phyloP scores from a whole-genome alignment of 2,888 invertebrate species.

The Volucella bombylans region DNA sequence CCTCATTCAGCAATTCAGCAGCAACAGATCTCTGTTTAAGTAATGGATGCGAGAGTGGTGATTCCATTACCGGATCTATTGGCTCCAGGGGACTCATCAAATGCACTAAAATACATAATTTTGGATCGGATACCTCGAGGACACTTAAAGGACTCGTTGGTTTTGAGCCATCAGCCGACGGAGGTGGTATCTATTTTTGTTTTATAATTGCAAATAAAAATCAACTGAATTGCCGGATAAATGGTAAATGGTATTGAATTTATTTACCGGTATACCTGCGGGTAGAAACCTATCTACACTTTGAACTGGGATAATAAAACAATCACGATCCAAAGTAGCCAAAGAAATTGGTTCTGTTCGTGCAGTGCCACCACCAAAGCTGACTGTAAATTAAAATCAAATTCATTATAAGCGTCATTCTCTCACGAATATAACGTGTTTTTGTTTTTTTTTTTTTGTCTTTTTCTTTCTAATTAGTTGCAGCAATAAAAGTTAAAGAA shows the following conservation, averaged over 20 bases:
- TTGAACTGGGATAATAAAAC: slow-evolving; percentile 96
- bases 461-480: slow-evolving; percentile 11
- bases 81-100: slow-evolving; percentile 94
- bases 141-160: slow-evolving; percentile 86
- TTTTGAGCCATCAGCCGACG: slow-evolving; percentile 84
- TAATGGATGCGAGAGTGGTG: slow-evolving; percentile 91
- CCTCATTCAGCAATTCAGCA: slow-evolving; percentile 89
- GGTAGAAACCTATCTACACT: slow-evolving; percentile 94
- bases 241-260: neutral
- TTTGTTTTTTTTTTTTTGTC: slow-evolving; percentile 15
- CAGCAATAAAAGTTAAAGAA: slow-evolving; percentile 11
- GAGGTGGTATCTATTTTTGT: slow-evolving; percentile 84
- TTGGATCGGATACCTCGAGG: slow-evolving; percentile 93
- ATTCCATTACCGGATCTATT: slow-evolving; percentile 92
- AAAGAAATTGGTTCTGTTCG: slow-evolving; percentile 88
- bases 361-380: slow-evolving; percentile 78
- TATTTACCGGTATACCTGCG: slow-evolving; percentile 91
- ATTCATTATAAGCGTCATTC: neutral
- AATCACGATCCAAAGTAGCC: slow-evolving; percentile 92
- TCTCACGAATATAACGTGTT: neutral
- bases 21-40: slow-evolving; percentile 90
- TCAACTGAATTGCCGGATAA: neutral
- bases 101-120: slow-evolving; percentile 93
- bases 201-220: neutral
- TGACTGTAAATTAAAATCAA: slow-evolving; percentile 78